Base-by-base conservation (phyloP, 2,113 vertebrate species). In the Lepus americanus region DNA sequence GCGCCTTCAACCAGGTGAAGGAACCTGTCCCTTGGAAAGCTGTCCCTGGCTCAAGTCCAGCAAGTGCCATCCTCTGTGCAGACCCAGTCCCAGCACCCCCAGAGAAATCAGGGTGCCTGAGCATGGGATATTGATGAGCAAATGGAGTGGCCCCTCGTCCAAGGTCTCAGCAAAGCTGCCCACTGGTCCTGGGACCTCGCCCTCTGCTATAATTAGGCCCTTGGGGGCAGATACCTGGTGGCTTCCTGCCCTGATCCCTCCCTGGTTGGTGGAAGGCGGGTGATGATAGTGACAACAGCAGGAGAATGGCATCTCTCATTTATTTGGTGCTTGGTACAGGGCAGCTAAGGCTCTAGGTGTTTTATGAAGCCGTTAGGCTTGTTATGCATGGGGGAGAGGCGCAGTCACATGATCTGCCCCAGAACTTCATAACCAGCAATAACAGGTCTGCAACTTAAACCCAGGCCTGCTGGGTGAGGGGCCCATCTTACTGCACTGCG, bases 61-160 rank as follows among this genome's bases (percentile, higher is more conserved):
- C 44, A 86, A 96, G 94, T 77, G 70, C 77, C 81, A 78, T 82
- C 64, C 44, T 81, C 94, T 94, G 63, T 93, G 84, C 78, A 63
- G 79, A 94, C 39, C 84, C 63, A 84, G 94, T 88, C 33, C 86
- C 13, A 44, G 10, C 7, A 59, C 2, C 22, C 27, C 8, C 19
- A 31, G 74, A 67, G 55, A 93, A 92, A 87, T 81, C 25, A 55
- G 66, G 33, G 20, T 5, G 39, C 70, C 63, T 29, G 29, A 74
- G 33, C 51, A 4, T 80, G 22, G 76, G 82, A 67, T 20, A 90
- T 44, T 90, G 76, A 76, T 61, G 77, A 96, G 49, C 66, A 36
- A 87, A 81, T n/a, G 85, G 25, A 92, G 59, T 85, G 94, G 84
- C 59, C 86, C 31, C 14, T 59, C 49, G 63, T 44, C 61, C 74